Percentiles rank a stretch among this genome's conserved stretches.
Conservation (phyloP, 2,888 invertebrate species). For the Napeogenes sylphis region DNA sequence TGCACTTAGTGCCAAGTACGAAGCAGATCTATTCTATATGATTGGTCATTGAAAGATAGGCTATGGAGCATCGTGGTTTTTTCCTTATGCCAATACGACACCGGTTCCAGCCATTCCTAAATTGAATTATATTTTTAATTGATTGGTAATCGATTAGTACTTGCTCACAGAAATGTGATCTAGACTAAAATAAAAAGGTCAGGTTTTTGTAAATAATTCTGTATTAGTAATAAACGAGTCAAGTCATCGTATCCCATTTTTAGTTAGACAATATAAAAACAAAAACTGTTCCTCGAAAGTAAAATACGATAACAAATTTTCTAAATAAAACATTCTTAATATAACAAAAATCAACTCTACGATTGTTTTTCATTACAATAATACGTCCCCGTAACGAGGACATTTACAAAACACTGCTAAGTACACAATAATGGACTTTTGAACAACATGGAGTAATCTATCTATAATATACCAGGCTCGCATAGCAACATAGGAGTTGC, state of each 20-base stretch:
- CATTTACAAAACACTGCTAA: slow-evolving; percentile 54
- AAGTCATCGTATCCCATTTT: no score
- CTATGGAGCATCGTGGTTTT: slow-evolving; percentile 31
- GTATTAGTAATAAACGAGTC: no score
- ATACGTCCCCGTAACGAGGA: slow-evolving; percentile 35
- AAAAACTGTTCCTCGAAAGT: neutral
- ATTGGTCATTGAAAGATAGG: slow-evolving; percentile 58
- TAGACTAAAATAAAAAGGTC: no score
- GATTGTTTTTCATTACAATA: slow-evolving; percentile 25
- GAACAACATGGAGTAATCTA: slow-evolving; percentile 40
- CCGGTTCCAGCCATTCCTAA: slow-evolving; percentile 27
- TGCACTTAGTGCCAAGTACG: slow-evolving; percentile 35
- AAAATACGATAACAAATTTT: neutral
- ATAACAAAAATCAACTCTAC: slow-evolving; percentile 14
- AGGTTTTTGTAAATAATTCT: no score
- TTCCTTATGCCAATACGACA: slow-evolving; percentile 27
- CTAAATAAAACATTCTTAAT: slow-evolving; percentile 7
- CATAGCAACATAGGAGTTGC: slow-evolving; percentile 38
- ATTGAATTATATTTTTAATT: slow-evolving; percentile 20
- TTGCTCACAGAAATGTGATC: neutral
- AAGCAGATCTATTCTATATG: slow-evolving; percentile 51
- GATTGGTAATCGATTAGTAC: slow-evolving; percentile 15
- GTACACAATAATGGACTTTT: slow-evolving; percentile 62
- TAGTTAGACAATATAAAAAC: neutral
- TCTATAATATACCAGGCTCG: slow-evolving; percentile 39